Evolutionary conservation across 1,140 invertebrate genomes (phyloP).

Genomic region (Drosophila burlai): DNA sequence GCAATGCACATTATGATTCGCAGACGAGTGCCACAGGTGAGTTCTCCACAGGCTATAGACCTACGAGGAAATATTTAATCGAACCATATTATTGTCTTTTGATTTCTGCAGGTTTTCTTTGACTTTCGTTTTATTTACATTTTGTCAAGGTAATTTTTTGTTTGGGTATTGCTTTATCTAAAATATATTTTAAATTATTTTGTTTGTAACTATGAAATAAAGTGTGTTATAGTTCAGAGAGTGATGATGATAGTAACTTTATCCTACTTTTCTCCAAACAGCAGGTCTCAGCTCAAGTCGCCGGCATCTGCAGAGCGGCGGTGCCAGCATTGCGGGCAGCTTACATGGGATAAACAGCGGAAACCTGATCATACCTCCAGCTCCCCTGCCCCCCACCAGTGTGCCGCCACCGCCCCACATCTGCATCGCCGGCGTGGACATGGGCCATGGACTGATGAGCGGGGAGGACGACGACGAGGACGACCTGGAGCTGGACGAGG

Average conservation of each 20-base stretch:
- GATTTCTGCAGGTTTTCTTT: constrained; percentile 63
- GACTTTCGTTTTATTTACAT: constrained; percentile 46
- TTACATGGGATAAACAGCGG: constrained; percentile 84
- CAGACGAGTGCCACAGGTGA: constrained; percentile 85
- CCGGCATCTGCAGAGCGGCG: constrained; percentile 81
- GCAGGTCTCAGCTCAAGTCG: constrained; percentile 84
- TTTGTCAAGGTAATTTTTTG: constrained; percentile 50
- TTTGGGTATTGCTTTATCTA: neutral
- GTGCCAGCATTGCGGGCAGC: constrained; percentile 84
- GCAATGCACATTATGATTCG: constrained; percentile 84
- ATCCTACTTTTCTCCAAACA: constrained; percentile 7
- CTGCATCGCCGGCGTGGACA: constrained; percentile 79
- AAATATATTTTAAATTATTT: neutral
- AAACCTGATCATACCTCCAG: constrained; percentile 80
- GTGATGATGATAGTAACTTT: no score
- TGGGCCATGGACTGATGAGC: constrained; percentile 69
- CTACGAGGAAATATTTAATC: neutral
- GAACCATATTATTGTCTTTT: neutral
- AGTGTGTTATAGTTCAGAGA: no score
- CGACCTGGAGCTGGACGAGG: constrained; percentile 73
- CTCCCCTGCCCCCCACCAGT: constrained; percentile 80
- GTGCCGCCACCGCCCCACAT: constrained; percentile 84
- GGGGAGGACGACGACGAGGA: constrained; percentile 79
- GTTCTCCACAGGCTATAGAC: neutral
- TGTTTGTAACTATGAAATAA: neutral